Percentiles rank a stretch among this genome's conserved stretches.
Evolutionary conservation across 1,140 invertebrate genomes (phyloP).

Genomic region (Brachionus rubens): DNA sequence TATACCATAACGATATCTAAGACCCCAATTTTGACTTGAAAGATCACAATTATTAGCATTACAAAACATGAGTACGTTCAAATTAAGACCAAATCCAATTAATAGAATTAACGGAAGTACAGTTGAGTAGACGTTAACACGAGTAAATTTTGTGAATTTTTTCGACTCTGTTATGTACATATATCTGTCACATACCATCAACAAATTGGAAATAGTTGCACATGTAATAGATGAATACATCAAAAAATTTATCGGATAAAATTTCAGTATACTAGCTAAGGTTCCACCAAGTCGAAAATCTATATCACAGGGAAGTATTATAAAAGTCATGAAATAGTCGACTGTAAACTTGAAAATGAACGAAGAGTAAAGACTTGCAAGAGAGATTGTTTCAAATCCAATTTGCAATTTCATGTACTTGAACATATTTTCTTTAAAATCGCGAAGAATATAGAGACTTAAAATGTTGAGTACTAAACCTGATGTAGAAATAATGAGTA

Average conservation of each 20-base stretch:
- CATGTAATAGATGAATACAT: neutral
- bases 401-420: neutral
- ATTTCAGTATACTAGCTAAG: neutral
- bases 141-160: neutral
- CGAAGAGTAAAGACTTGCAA: neutral
- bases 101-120: neutral
- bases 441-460: neutral
- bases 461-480: neutral
- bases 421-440: conserved; percentile 15
- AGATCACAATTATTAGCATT: too few species aligned
- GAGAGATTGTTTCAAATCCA: neutral
- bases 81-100: neutral
- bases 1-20: too few species aligned
- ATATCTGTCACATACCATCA: neutral
- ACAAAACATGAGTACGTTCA: too few species aligned
- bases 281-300: neutral
- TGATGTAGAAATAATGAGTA: too few species aligned
- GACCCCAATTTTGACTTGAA: too few species aligned
- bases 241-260: neutral
- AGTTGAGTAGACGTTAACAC: neutral
- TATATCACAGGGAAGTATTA: neutral
- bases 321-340: neutral
- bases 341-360: neutral
- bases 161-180: neutral
- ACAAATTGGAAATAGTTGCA: neutral